phyloP scores from a whole-genome alignment of 2,113 vertebrate species.

The Scophthalmus maximus region DNA sequence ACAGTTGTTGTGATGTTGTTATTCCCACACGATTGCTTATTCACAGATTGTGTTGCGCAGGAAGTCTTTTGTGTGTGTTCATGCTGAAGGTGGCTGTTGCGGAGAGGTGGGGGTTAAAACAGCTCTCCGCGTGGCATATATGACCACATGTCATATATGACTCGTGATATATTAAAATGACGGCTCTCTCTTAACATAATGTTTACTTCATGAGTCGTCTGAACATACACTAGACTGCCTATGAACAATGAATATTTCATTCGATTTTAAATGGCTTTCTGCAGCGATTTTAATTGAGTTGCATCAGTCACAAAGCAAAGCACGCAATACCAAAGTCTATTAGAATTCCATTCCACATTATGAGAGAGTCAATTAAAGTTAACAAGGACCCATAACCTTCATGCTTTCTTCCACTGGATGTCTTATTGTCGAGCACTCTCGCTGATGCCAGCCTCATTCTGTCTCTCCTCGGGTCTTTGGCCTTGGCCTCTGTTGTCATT shows the following conservation, averaged over 20 bases:
- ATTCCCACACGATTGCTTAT: no score
- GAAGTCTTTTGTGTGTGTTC: background rate
- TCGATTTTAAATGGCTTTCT: slow-evolving; percentile 58
- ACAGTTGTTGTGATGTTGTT: slow-evolving; percentile 3
- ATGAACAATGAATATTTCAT: slow-evolving; percentile 69
- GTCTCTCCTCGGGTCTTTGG: slow-evolving; percentile 56
- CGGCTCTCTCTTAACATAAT: slow-evolving; percentile 21
- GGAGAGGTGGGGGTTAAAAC: background rate
- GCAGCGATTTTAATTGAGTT: slow-evolving; percentile 60
- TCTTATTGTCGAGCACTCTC: slow-evolving; percentile 44
- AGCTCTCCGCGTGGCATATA: no score
- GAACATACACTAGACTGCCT: slow-evolving; percentile 28
- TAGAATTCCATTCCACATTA: slow-evolving; percentile 48
- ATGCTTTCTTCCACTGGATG: slow-evolving; percentile 43
- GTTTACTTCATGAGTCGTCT: slow-evolving; percentile 43
- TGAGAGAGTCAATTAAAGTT: slow-evolving; percentile 67
- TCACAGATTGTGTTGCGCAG: background rate
- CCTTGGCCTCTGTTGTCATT: slow-evolving; percentile 49
- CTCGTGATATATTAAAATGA: slow-evolving; percentile 39
- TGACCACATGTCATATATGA: background rate
- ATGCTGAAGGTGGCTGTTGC: background rate
- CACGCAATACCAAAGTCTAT: slow-evolving; percentile 39
- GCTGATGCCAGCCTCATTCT: slow-evolving; percentile 42
- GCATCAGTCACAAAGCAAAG: slow-evolving; percentile 51
- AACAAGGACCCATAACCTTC: slow-evolving; percentile 74